These are phyloP conservation scores for Nansenia antarctica DNA, from an alignment of 2,113 vertebrate genomes.

Conservation along the genomic window DNA sequence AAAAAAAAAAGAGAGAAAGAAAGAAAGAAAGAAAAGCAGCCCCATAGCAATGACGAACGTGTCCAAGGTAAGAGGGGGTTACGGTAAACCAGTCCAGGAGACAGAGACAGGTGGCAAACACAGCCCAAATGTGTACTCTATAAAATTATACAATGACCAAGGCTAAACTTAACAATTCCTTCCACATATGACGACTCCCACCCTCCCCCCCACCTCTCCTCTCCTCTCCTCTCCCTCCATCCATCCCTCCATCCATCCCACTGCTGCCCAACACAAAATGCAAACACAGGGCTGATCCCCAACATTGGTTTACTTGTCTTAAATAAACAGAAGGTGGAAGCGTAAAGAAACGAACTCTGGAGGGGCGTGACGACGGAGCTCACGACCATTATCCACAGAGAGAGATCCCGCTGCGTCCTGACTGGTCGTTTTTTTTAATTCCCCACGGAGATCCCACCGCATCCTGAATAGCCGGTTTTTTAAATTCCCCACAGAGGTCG, in stretches of 20 bases:
- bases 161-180: conserved; percentile 68
- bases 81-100: conserved; percentile 63
- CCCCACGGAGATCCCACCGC: no score
- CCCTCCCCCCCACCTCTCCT: no score
- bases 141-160: conserved; percentile 72
- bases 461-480: no score
- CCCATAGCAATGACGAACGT: conserved; percentile 79
- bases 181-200: no score
- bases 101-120: conserved; percentile 64
- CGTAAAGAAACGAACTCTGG: conserved; percentile 33
- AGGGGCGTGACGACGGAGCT: conserved; percentile 39
- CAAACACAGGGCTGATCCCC: conserved; percentile 41
- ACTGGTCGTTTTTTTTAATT: no score
- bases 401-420: conserved; percentile 42
- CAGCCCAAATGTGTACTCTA: conserved; percentile 55
- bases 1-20: conserved; percentile 38
- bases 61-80: conserved; percentile 62
- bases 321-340: conserved; percentile 41
- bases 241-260: conserved; percentile 24
- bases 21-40: conserved; percentile 72
- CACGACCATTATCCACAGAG: conserved; percentile 55
- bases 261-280: conserved; percentile 40
- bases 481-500: no score
- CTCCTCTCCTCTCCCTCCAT: conserved; percentile 44
- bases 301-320: conserved; percentile 53